These are phyloP conservation scores for Hirtodrosophila alboralis DNA, from an alignment of 2,888 invertebrate species.

Conservation along the genomic window DNA sequence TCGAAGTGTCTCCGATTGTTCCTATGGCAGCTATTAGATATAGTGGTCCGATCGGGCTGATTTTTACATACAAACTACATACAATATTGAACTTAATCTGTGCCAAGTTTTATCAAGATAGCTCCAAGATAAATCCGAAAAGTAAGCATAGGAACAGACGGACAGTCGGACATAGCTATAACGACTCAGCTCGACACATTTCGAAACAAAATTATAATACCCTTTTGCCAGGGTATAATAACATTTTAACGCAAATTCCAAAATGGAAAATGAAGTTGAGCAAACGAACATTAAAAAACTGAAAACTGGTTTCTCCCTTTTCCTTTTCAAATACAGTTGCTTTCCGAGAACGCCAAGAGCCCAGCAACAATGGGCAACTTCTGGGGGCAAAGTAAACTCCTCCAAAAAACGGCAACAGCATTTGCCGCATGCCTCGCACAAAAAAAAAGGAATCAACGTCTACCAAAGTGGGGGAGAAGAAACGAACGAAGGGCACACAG, in stretches of 20 bases:
- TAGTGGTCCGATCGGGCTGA: too few relatives aligned
- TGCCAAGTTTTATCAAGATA: too few relatives aligned
- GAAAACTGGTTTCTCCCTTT: conserved; percentile 79
- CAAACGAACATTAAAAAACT: conserved; percentile 54
- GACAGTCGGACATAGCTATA: too few relatives aligned
- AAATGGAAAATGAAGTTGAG: conserved; percentile 72
- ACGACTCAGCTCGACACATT: too few relatives aligned
- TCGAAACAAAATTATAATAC: conserved; percentile 5
- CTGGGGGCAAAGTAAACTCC: conserved; percentile 14
- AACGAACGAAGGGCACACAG: conserved; percentile 5
- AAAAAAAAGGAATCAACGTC: conserved; percentile 4
- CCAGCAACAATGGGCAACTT: too few relatives aligned
- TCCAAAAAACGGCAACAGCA: conserved; percentile 7
- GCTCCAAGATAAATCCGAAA: too few relatives aligned
- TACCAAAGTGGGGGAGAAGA: background rate
- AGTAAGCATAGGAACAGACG: too few relatives aligned
- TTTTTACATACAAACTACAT: too few relatives aligned
- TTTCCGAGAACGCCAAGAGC: conserved; percentile 69
- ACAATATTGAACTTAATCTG: too few relatives aligned
- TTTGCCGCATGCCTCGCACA: conserved; percentile 31
- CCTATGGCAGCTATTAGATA: too few relatives aligned
- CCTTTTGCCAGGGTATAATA: too few relatives aligned
- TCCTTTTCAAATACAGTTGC: conserved; percentile 84
- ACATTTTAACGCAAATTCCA: conserved; percentile 49
- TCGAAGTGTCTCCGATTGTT: too few relatives aligned